Percentiles rank a stretch among this genome's conserved stretches.
Conservation (phyloP, 2,113 vertebrate genomes). For the Sapajus apella region DNA sequence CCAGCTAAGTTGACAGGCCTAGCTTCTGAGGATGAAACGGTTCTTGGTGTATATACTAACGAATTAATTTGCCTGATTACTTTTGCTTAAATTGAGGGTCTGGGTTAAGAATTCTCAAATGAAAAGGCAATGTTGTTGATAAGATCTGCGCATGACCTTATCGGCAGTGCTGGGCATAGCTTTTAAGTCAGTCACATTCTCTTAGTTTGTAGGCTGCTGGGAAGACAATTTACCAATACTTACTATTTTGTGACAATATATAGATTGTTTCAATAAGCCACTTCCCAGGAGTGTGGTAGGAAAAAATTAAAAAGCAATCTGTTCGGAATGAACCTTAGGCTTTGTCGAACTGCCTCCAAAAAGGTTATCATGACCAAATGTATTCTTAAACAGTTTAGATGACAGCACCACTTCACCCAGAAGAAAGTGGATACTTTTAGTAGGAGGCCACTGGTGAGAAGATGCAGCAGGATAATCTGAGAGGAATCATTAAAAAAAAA, state of each 20-base stretch:
- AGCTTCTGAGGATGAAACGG: slow-evolving; percentile 56
- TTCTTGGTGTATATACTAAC: slow-evolving; percentile 51
- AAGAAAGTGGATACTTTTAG: slow-evolving; percentile 8
- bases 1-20: slow-evolving; percentile 51
- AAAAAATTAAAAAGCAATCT: slow-evolving; percentile 40
- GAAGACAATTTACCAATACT: slow-evolving; percentile 39
- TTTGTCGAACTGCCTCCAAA: slow-evolving; percentile 56
- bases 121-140: neutral
- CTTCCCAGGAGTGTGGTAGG: neutral
- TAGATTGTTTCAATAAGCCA: neutral
- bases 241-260: slow-evolving; percentile 24
- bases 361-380: slow-evolving; percentile 11
- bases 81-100: slow-evolving; percentile 47
- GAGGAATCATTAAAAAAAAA: neutral
- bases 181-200: slow-evolving; percentile 22
- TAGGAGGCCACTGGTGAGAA: slow-evolving; percentile 17
- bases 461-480: neutral
- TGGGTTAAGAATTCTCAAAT: slow-evolving; percentile 45
- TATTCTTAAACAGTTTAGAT: neutral
- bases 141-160: neutral
- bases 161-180: neutral
- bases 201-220: neutral
- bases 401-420: neutral
- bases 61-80: slow-evolving; percentile 51
- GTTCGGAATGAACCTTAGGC: neutral